phyloP scores from a whole-genome alignment of 2,113 vertebrate species.

The Sminthopsis crassicaudata region DNA sequence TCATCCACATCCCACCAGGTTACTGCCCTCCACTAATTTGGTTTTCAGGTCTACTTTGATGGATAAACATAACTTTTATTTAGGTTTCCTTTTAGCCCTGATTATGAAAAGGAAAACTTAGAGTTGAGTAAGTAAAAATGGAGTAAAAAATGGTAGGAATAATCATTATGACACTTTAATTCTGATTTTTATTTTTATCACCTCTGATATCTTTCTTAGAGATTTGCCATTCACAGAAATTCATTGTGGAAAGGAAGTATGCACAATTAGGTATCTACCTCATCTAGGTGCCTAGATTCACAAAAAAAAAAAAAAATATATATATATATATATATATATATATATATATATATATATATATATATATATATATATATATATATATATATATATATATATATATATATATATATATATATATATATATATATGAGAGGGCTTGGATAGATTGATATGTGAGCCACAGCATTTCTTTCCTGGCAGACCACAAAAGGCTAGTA shows the following conservation, averaged over 20 bases:
- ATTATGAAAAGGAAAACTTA: not conserved
- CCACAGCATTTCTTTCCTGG: not conserved
- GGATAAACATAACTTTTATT: not conserved
- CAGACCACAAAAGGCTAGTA: too few species aligned
- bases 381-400: too few species aligned
- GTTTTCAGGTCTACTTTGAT: not conserved
- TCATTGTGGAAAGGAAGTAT: not conserved
- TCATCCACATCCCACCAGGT: not conserved
- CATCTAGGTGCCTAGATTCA: not conserved
- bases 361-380: too few species aligned
- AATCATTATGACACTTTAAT: not conserved
- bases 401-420: too few species aligned
- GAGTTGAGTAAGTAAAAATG: not conserved
- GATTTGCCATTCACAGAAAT: not conserved
- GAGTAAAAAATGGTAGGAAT: not conserved
- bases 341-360: too few species aligned
- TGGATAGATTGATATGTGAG: not conserved
- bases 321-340: too few species aligned
- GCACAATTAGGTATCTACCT: not conserved
- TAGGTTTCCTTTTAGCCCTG: not conserved
- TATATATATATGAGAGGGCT: not conserved
- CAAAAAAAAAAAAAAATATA: not conserved
- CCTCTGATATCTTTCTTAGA: not conserved
- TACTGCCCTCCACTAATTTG: not conserved
- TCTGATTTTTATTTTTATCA: not conserved